phyloP scores from a whole-genome alignment of 2,888 invertebrate species.

The Pogonocherus hispidulus region DNA sequence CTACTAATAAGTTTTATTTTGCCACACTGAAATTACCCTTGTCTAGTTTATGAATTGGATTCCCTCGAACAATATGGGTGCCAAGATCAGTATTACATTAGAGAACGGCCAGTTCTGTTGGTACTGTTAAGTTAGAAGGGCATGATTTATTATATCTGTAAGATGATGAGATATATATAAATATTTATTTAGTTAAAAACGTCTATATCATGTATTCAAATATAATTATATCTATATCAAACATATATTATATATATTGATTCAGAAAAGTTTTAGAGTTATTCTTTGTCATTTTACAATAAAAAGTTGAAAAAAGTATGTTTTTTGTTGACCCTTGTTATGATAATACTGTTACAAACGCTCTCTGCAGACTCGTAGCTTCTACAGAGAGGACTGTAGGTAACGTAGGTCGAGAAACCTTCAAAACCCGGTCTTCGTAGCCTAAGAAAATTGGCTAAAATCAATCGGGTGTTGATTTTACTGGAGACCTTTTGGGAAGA shows the following conservation, averaged over 20 bases:
- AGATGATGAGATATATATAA: slow-evolving; percentile 48
- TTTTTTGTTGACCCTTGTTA: not conserved
- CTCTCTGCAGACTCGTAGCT: too few species aligned
- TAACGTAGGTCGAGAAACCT: too few species aligned
- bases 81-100: slow-evolving; percentile 67
- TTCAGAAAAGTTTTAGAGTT: slow-evolving; percentile 75
- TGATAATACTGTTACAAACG: not conserved
- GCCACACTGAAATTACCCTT: slow-evolving; percentile 24
- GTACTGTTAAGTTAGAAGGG: slow-evolving; percentile 47
- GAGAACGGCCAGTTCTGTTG: slow-evolving; percentile 66
- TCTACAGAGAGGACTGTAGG: too few species aligned
- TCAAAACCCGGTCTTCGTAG: too few species aligned
- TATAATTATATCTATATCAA: slow-evolving; percentile 68
- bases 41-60: slow-evolving; percentile 52
- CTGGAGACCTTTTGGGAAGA: too few species aligned
- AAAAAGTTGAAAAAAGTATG: slow-evolving; percentile 67
- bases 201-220: slow-evolving; percentile 67
- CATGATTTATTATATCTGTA: slow-evolving; percentile 54
- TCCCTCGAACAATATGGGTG: slow-evolving; percentile 58
- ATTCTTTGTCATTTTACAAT: slow-evolving; percentile 82
- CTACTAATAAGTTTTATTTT: slow-evolving; percentile 21
- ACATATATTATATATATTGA: slow-evolving; percentile 62
- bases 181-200: slow-evolving; percentile 59
- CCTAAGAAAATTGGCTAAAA: too few species aligned
- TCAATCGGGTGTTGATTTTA: too few species aligned